Evolutionary conservation across 2,113 vertebrate species (phyloP).

Genomic region (Varanus salvator): DNA sequence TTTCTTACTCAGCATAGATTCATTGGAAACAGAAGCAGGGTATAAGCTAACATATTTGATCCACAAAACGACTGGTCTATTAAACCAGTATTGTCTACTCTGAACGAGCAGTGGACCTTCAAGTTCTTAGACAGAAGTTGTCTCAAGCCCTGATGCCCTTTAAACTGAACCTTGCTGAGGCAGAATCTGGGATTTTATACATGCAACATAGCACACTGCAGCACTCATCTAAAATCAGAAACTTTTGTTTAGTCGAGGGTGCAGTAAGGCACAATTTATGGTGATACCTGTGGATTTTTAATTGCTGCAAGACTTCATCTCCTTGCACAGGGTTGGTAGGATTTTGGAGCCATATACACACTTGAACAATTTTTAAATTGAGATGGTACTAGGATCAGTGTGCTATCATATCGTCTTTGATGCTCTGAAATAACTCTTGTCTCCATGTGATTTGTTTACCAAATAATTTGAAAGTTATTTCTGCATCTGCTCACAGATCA

Average conservation of each 20-base stretch:
- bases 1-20: slow-evolving; percentile 12
- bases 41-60: background rate
- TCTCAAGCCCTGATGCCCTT: background rate
- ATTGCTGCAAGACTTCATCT: background rate
- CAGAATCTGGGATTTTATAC: background rate
- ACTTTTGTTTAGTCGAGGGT: background rate
- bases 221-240: background rate
- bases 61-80: no score
- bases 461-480: slow-evolving; percentile 13
- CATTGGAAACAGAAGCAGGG: slow-evolving; percentile 15
- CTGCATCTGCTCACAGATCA: background rate
- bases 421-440: background rate
- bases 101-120: no score
- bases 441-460: slow-evolving; percentile 7
- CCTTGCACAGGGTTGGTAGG: background rate
- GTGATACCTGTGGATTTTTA: background rate
- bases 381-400: background rate
- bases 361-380: slow-evolving; percentile 14
- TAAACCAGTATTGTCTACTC: no score
- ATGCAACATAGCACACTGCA: no score
- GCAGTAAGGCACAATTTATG: background rate
- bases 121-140: background rate
- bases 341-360: background rate
- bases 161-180: background rate
- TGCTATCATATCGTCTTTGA: background rate